Conservation (phyloP, 2,797 vertebrate species). For the Hippocampus kuda region DNA sequence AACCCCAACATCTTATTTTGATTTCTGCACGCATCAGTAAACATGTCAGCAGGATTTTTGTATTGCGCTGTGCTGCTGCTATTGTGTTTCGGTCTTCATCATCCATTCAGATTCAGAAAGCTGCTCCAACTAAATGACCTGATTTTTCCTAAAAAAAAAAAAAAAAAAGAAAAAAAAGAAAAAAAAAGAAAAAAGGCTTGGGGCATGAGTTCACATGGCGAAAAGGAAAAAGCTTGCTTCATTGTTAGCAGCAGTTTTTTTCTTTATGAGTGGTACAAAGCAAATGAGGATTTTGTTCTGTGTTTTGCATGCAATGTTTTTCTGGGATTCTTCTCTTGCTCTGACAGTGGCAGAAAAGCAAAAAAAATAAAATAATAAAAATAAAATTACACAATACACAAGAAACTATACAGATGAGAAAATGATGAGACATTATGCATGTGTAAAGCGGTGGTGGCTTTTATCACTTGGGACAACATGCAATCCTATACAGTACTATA, state of each 20-base stretch:
- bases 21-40: slow-evolving; percentile 17
- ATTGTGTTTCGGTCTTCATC: slow-evolving; percentile 22
- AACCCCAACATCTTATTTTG: not conserved
- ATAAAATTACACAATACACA: not conserved
- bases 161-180: slow-evolving; percentile 26
- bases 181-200: slow-evolving; percentile 17
- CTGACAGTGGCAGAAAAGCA: not conserved
- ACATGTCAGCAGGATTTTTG: slow-evolving; percentile 19
- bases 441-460: slow-evolving; percentile 18
- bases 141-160: slow-evolving; percentile 36
- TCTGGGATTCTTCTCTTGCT: not conserved
- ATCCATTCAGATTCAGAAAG: slow-evolving; percentile 52
- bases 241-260: slow-evolving; percentile 30
- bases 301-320: not conserved
- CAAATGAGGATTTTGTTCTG: slow-evolving; percentile 7
- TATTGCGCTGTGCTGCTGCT: slow-evolving; percentile 7
- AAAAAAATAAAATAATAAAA: not conserved
- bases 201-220: slow-evolving; percentile 20
- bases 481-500: slow-evolving; percentile 14
- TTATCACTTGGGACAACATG: slow-evolving; percentile 25
- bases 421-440: not conserved
- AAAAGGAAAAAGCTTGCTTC: slow-evolving; percentile 39
- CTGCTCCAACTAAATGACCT: slow-evolving; percentile 44
- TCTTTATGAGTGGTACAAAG: slow-evolving; percentile 9
- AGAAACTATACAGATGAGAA: not conserved